phyloP scores from a whole-genome alignment of 2,888 invertebrate genomes.

The Priocnemis perturbator region DNA sequence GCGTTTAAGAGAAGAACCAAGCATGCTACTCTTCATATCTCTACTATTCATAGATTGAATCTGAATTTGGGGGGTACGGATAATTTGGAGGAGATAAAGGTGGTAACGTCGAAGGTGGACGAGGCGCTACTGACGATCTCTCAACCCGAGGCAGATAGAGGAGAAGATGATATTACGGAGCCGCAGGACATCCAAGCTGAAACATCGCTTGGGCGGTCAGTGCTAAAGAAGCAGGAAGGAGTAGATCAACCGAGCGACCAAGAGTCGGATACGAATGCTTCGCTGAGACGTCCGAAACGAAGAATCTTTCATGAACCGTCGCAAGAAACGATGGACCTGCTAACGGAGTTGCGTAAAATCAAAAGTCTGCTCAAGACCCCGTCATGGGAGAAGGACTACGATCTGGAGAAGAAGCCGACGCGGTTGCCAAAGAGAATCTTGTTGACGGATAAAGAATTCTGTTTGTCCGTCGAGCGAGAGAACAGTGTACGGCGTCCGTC shows the following conservation, averaged over 20 bases:
- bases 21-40: slow-evolving; percentile 44
- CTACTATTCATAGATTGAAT: slow-evolving; percentile 33
- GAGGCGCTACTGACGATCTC: neutral
- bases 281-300: slow-evolving; percentile 55
- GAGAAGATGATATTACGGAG: slow-evolving; percentile 13
- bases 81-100: neutral
- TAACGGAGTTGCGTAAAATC: slow-evolving; percentile 69
- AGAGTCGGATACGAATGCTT: slow-evolving; percentile 55
- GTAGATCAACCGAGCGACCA: slow-evolving; percentile 65
- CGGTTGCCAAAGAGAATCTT: slow-evolving; percentile 67
- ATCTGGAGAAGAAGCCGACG: slow-evolving; percentile 54
- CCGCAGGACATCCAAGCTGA: slow-evolving; percentile 26
- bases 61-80: slow-evolving; percentile 10
- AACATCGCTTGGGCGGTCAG: slow-evolving; percentile 57
- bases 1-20: slow-evolving; percentile 67
- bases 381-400: slow-evolving; percentile 63
- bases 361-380: slow-evolving; percentile 69
- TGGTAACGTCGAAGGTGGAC: neutral
- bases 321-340: slow-evolving; percentile 70
- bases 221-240: slow-evolving; percentile 67
- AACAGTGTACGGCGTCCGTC: slow-evolving; percentile 66
- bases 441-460: slow-evolving; percentile 71
- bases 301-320: slow-evolving; percentile 69
- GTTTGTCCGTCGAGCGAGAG: slow-evolving; percentile 70
- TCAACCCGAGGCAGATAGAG: neutral